Conservation (phyloP, 1,140 invertebrate species). For the Chlorops oryzae region DNA sequence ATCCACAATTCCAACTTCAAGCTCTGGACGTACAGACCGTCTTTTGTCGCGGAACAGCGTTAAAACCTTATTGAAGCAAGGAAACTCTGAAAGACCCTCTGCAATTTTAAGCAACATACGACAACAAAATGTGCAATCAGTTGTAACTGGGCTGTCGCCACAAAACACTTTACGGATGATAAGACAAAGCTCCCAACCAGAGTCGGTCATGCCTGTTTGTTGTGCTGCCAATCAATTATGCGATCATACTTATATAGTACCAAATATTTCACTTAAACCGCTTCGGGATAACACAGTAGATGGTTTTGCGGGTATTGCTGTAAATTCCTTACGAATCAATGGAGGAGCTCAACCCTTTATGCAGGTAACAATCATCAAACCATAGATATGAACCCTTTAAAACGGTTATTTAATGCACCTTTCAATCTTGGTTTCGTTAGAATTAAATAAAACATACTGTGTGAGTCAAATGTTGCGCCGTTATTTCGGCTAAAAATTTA, state of each 20-base stretch:
- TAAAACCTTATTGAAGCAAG: constrained; percentile 56
- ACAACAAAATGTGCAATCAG: constrained; percentile 53
- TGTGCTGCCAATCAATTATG: constrained; percentile 53
- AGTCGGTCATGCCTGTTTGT: constrained; percentile 62
- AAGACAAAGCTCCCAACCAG: constrained; percentile 84
- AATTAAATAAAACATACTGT: no score
- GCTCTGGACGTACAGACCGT: constrained; percentile 60
- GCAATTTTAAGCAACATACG: constrained; percentile 49
- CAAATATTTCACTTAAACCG: constrained; percentile 74
- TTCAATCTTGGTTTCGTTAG: no score
- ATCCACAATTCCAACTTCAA: constrained; percentile 68
- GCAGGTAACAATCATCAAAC: constrained; percentile 69
- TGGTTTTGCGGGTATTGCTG: constrained; percentile 91
- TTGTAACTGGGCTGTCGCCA: constrained; percentile 64
- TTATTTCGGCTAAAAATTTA: no score
- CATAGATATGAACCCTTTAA: constrained; percentile 4
- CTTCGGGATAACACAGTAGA: constrained; percentile 69
- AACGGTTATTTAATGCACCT: constrained; percentile 5
- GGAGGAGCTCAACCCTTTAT: constrained; percentile 93
- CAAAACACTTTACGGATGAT: constrained; percentile 65
- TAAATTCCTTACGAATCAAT: constrained; percentile 93
- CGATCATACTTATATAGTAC: constrained; percentile 55
- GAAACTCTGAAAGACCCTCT: constrained; percentile 43
- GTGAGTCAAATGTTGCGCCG: no score
- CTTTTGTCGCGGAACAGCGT: constrained; percentile 69